phyloP scores from a whole-genome alignment of 2,797 vertebrate species.

The Simalia tracyae region DNA sequence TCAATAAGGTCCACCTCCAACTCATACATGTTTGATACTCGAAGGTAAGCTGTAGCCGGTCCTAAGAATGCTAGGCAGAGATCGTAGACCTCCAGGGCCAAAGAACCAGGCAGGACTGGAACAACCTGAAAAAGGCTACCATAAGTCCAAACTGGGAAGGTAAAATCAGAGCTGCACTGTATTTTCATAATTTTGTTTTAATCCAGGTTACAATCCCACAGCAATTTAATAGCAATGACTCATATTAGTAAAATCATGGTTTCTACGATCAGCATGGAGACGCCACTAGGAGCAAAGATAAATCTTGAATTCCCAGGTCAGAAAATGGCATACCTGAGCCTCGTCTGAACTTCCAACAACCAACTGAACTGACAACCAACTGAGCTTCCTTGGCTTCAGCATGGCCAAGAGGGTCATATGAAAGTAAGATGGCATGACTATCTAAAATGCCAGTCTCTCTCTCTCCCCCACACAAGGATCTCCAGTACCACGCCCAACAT shows the following conservation, averaged over 20 bases:
- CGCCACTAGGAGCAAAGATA: background rate
- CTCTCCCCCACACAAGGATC: background rate
- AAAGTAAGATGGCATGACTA: background rate
- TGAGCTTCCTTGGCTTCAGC: background rate
- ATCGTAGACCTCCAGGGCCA: slow-evolving; percentile 70
- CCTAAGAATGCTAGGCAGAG: slow-evolving; percentile 69
- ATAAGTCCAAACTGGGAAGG: background rate
- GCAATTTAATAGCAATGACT: background rate
- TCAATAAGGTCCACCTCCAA: slow-evolving; percentile 73
- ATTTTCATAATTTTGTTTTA: background rate
- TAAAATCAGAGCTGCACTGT: background rate
- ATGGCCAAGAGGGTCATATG: background rate
- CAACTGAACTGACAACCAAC: background rate
- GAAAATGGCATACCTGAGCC: background rate
- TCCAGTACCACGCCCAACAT: accelerated
- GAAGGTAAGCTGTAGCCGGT: slow-evolving; percentile 62
- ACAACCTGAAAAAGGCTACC: slow-evolving; percentile 57
- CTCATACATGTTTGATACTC: slow-evolving; percentile 71
- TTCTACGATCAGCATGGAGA: background rate
- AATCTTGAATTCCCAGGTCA: background rate
- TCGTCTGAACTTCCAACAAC: background rate
- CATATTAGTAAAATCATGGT: background rate
- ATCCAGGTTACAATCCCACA: background rate
- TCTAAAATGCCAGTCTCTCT: background rate
- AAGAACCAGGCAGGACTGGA: slow-evolving; percentile 65